These are phyloP conservation scores for Macropis europaea DNA, from an alignment of 2,888 invertebrate genomes.

Conservation along the genomic window DNA sequence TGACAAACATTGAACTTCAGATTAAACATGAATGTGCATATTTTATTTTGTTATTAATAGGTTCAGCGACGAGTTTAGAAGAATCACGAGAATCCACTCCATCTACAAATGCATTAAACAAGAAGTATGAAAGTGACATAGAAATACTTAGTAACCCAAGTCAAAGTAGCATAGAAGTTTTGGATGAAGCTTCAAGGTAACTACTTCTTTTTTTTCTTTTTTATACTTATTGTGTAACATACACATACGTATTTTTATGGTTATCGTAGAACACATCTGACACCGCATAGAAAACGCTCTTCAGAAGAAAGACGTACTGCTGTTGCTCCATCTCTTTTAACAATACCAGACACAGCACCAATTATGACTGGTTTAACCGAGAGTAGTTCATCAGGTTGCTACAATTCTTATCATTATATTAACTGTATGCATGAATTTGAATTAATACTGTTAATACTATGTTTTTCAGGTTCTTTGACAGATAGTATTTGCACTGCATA, in stretches of 20 bases:
- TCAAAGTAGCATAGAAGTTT: conserved; percentile 86
- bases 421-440: background rate
- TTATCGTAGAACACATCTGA: conserved; percentile 67
- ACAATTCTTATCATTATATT: conserved; percentile 17
- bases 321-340: conserved; percentile 79
- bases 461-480: conserved; percentile 81
- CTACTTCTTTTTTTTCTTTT: background rate
- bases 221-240: background rate
- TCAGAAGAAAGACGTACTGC: conserved; percentile 81
- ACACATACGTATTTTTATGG: background rate
- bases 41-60: conserved; percentile 57
- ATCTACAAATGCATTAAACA: conserved; percentile 69
- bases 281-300: conserved; percentile 79
- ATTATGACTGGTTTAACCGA: conserved; percentile 81
- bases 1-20: background rate
- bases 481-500: conserved; percentile 84
- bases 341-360: conserved; percentile 79
- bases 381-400: conserved; percentile 83
- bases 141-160: conserved; percentile 87
- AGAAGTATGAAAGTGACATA: conserved; percentile 84
- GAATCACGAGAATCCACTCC: conserved; percentile 77
- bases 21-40: background rate
- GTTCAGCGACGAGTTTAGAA: conserved; percentile 79
- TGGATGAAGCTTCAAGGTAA: conserved; percentile 80
- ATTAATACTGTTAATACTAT: conserved; percentile 9